Percentiles rank a stretch among this genome's conserved stretches.
Conservation (phyloP, 2,888 invertebrate species). For the Leptopilina drosophilae region DNA sequence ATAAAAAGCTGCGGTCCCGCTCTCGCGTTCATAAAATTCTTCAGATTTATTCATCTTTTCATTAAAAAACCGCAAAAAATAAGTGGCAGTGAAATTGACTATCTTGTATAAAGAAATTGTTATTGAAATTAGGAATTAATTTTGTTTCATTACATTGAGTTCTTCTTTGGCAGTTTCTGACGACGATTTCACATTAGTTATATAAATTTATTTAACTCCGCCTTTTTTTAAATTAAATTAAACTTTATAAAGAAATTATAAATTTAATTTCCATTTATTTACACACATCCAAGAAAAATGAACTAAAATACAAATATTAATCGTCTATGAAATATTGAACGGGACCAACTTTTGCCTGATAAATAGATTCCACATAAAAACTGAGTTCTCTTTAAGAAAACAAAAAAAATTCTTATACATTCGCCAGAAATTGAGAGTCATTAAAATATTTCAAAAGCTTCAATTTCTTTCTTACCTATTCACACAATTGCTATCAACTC, state of each 20-base stretch:
- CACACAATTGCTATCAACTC: conserved; percentile 53
- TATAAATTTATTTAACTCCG: not conserved
- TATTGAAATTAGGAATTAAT: not conserved
- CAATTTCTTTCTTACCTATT: conserved; percentile 52
- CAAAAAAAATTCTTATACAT: conserved; percentile 41
- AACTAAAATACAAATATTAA: not conserved
- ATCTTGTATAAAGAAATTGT: conserved; percentile 44
- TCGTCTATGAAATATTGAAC: not conserved
- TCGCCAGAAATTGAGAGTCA: conserved; percentile 50
- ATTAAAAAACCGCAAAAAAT: conserved; percentile 52
- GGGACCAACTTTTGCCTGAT: conserved; percentile 24
- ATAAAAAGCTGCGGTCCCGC: conserved; percentile 51
- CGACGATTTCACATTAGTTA: not conserved
- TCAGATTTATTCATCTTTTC: conserved; percentile 3
- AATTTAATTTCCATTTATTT: no score
- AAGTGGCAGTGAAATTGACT: conserved; percentile 65
- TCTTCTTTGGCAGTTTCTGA: not conserved
- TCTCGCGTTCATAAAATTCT: conserved; percentile 8
- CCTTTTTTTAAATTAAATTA: no score
- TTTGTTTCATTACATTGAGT: not conserved
- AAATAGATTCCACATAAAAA: not conserved
- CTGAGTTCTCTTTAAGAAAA: not conserved
- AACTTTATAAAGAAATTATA: no score
- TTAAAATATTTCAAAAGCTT: conserved; percentile 54
- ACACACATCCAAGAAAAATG: not conserved